These are phyloP conservation scores for Cuculus canorus DNA, from an alignment of 2,797 vertebrate species.

Conservation along the genomic window DNA sequence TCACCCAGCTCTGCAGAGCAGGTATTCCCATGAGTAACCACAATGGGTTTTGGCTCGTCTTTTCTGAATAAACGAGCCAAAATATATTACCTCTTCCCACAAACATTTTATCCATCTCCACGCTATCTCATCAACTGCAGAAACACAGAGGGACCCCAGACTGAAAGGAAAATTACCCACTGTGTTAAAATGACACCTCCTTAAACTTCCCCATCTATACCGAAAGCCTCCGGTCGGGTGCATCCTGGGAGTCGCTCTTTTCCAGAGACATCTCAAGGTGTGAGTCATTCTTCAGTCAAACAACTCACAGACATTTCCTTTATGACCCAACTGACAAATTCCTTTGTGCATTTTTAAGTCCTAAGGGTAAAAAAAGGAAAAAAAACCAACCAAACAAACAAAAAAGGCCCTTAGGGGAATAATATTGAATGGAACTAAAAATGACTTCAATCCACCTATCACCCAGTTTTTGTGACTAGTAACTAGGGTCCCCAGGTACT, in stretches of 20 bases:
- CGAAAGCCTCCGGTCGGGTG: background rate
- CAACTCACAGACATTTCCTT: background rate
- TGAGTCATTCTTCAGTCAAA: constrained; percentile 24
- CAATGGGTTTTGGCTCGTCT: background rate
- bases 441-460: background rate
- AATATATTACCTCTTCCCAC: background rate
- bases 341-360: background rate
- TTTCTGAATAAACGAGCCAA: background rate
- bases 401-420: background rate
- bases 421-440: background rate
- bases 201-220: background rate
- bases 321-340: background rate
- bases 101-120: background rate
- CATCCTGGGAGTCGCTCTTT: constrained; percentile 7
- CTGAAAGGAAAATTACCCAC: background rate
- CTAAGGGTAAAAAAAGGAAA: background rate
- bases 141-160: background rate
- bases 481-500: background rate
- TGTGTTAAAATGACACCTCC: background rate
- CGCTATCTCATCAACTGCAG: background rate
- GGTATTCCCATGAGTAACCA: background rate
- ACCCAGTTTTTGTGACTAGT: background rate
- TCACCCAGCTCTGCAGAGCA: background rate
- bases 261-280: background rate
- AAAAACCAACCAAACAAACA: no score